These are phyloP conservation scores for Perdita meconis DNA, from an alignment of 2,888 invertebrate species.

Conservation along the genomic window DNA sequence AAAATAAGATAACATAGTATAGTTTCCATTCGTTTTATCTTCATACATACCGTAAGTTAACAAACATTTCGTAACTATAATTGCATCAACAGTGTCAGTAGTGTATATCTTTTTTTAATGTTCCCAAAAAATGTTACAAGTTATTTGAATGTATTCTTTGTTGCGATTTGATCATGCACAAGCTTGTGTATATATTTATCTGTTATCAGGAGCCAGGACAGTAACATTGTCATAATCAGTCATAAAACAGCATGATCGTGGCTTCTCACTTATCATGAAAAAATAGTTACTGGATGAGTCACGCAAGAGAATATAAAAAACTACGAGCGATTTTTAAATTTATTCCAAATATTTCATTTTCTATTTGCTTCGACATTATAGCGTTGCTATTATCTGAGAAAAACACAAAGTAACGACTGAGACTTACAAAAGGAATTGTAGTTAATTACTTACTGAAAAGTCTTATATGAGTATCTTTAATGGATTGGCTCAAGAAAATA, in stretches of 20 bases:
- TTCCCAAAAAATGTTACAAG: not conserved
- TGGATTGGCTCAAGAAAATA: slow-evolving; percentile 60
- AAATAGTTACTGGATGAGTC: slow-evolving; percentile 1
- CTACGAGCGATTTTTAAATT: not conserved
- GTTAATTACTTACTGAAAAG: not conserved
- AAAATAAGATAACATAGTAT: not conserved
- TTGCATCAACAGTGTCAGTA: not conserved
- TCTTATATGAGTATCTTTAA: slow-evolving; percentile 39
- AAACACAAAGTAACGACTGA: not conserved
- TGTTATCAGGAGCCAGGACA: slow-evolving; percentile 8
- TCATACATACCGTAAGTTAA: not conserved
- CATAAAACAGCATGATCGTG: not conserved
- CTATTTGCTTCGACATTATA: slow-evolving; percentile 10
- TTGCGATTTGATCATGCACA: not conserved
- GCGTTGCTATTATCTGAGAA: too few relatives aligned
- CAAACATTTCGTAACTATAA: not conserved
- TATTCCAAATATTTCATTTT: not conserved
- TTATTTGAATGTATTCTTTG: not conserved
- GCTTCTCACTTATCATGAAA: not conserved
- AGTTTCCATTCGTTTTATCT: not conserved
- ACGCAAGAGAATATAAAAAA: not conserved
- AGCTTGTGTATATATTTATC: slow-evolving; percentile 1
- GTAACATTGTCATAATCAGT: not conserved
- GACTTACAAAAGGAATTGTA: not conserved
- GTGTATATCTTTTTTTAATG: not conserved